phyloP scores from a whole-genome alignment of 1,140 invertebrate species.

The Zeugodacus cucurbitae region DNA sequence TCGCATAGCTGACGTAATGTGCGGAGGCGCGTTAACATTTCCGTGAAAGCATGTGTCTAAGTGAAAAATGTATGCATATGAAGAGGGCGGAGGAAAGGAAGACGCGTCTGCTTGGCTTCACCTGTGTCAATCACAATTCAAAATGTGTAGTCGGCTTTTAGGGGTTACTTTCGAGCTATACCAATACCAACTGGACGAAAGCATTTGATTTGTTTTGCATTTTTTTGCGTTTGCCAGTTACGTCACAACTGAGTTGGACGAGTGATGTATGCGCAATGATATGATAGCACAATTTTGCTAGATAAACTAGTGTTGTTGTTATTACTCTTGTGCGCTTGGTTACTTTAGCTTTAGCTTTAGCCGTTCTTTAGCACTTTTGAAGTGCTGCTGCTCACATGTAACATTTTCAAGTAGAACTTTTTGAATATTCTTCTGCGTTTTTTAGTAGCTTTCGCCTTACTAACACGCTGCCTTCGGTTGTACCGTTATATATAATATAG shows the following conservation, averaged over 20 bases:
- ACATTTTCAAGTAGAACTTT: neutral
- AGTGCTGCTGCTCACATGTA: neutral
- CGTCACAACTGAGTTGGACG: neutral
- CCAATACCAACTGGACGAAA: neutral
- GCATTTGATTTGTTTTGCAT: neutral
- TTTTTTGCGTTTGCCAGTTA: neutral
- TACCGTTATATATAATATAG: neutral
- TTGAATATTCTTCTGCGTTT: neutral
- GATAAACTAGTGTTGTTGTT: neutral
- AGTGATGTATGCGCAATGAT: constrained; percentile 2
- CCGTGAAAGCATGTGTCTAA: neutral
- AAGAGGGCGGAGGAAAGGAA: neutral
- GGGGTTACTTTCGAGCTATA: neutral
- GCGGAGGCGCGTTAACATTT: constrained; percentile 19
- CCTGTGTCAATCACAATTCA: constrained; percentile 36
- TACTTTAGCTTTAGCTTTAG: too few species aligned
- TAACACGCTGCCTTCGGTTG: neutral
- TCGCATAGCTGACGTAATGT: neutral
- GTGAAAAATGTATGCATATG: neutral
- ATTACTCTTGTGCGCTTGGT: neutral
- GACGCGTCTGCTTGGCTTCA: neutral
- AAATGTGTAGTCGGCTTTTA: constrained; percentile 13
- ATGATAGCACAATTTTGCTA: neutral
- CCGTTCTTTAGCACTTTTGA: neutral
- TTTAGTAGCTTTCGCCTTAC: neutral